Conservation (phyloP, 1,140 invertebrate species). For the Choristoneura fumiferana region DNA sequence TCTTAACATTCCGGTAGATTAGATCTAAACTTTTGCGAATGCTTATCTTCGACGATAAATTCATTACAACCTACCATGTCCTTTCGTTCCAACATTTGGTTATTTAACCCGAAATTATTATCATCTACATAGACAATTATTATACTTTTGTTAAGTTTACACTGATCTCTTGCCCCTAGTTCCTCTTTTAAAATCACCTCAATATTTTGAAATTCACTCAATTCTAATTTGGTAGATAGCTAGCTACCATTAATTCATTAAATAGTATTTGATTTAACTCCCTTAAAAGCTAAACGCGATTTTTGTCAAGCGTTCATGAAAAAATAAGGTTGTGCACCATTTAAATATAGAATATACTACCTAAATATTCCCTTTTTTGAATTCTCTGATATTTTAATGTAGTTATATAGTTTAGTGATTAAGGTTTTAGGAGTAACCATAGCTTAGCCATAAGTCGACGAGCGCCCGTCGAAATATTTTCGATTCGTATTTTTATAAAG, state of each 20-base stretch:
- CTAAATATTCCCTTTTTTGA: conserved; percentile 76
- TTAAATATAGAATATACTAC: conserved; percentile 73
- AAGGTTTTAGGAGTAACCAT: conserved; percentile 69
- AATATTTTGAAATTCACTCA: conserved; percentile 51
- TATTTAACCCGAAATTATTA: not conserved
- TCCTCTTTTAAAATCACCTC: conserved; percentile 60
- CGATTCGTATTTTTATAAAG: conserved; percentile 78
- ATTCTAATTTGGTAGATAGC: too few species aligned
- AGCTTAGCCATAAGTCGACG: conserved; percentile 73
- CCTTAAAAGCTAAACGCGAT: conserved; percentile 72
- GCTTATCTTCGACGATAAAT: conserved; percentile 25
- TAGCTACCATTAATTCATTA: conserved; percentile 65
- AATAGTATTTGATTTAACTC: conserved; percentile 64
- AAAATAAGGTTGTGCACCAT: conserved; percentile 77
- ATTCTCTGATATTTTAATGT: conserved; percentile 78
- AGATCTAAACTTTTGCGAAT: conserved; percentile 42
- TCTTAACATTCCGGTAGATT: conserved; percentile 43
- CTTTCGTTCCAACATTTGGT: not conserved
- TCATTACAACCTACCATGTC: not conserved
- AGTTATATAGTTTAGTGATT: conserved; percentile 67
- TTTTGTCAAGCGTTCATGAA: conserved; percentile 75
- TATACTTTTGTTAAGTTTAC: conserved; percentile 36
- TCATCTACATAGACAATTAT: conserved; percentile 8
- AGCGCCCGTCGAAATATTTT: conserved; percentile 74
- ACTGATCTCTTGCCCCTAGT: conserved; percentile 56